phyloP scores from a whole-genome alignment of 2,888 invertebrate species.

The Nymphalis c-album region DNA sequence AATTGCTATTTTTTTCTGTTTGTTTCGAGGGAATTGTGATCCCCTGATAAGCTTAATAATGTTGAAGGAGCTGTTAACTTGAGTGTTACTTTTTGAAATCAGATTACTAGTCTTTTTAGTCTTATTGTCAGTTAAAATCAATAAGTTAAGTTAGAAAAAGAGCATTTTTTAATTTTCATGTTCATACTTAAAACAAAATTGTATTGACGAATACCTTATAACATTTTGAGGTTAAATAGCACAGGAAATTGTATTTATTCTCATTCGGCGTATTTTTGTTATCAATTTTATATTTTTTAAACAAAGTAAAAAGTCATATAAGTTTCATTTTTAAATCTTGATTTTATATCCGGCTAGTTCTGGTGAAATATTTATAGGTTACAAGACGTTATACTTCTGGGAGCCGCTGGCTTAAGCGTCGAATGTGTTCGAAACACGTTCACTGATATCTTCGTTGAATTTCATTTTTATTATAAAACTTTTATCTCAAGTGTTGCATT shows the following conservation, averaged over 20 bases:
- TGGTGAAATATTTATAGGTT: slow-evolving; percentile 6
- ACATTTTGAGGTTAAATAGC: too few relatives aligned
- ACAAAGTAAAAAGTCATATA: neutral
- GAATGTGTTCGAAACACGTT: slow-evolving; percentile 3
- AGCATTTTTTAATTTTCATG: too few relatives aligned
- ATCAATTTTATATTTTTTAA: neutral
- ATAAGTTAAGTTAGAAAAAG: neutral
- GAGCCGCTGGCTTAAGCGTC: slow-evolving; percentile 4
- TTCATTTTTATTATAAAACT: slow-evolving; percentile 7
- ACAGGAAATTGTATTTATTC: too few relatives aligned
- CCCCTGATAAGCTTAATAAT: slow-evolving; percentile 19
- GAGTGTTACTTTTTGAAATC: neutral
- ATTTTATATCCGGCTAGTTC: neutral
- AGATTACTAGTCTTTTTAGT: neutral
- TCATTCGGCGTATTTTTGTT: neutral
- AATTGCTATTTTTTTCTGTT: slow-evolving; percentile 44
- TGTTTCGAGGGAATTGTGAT: slow-evolving; percentile 12
- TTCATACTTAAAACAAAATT: too few relatives aligned
- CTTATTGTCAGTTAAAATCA: slow-evolving; percentile 1
- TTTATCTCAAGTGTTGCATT: slow-evolving; percentile 4
- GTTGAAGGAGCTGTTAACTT: slow-evolving; percentile 3
- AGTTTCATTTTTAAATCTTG: neutral
- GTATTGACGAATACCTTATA: too few relatives aligned
- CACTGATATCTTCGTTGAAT: neutral
- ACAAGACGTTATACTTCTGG: neutral